Conservation (phyloP, 2,797 vertebrate species). For the Enoplosus armatus region DNA sequence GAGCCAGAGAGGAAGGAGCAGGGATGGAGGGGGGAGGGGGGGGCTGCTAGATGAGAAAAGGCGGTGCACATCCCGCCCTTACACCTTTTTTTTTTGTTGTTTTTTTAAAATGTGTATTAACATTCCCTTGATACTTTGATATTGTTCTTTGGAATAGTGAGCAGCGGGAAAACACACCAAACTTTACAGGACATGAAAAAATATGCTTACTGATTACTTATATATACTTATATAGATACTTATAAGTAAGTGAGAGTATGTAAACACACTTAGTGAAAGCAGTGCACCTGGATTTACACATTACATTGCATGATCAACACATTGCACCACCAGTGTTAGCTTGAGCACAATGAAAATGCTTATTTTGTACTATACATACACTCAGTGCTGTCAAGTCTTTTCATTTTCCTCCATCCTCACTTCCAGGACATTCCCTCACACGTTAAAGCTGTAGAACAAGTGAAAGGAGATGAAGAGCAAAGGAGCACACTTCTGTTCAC, state of each 20-base stretch:
- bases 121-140: slow-evolving; percentile 1
- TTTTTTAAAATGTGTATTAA: neutral
- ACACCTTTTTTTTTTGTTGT: too few relatives aligned
- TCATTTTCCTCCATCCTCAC: neutral
- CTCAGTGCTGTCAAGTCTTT: slow-evolving; percentile 15
- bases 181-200: slow-evolving; percentile 1
- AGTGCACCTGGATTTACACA: slow-evolving; percentile 23
- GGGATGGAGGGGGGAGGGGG: neutral
- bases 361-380: slow-evolving; percentile 14
- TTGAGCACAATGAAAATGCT: slow-evolving; percentile 3
- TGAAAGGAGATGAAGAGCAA: slow-evolving; percentile 20
- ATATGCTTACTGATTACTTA: neutral
- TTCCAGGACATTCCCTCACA: slow-evolving; percentile 1
- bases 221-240: too few relatives aligned
- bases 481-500: neutral
- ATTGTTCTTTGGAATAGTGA: slow-evolving; percentile 19
- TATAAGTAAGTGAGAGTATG: neutral
- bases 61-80: too few relatives aligned
- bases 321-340: neutral
- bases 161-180: slow-evolving; percentile 27
- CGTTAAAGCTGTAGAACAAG: slow-evolving; percentile 24
- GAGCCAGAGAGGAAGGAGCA: neutral
- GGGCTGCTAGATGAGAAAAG: slow-evolving; percentile 13
- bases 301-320: slow-evolving; percentile 18
- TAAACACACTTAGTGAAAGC: slow-evolving; percentile 11